Base-by-base conservation (phyloP, 1,140 invertebrate genomes). In the Cydia fagiglandana region DNA sequence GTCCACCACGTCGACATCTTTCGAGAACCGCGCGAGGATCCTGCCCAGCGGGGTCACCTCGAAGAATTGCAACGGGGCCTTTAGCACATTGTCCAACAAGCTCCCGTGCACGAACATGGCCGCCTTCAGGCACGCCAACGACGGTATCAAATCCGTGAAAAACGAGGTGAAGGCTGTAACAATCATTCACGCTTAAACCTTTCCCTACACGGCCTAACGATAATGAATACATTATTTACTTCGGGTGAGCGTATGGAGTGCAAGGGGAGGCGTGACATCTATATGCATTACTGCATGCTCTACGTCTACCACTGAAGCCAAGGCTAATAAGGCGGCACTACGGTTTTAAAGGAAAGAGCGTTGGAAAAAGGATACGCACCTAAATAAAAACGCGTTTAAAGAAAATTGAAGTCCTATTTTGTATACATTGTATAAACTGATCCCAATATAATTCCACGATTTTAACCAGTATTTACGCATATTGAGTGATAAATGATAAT, bases 11-110 rank as follows among this genome's bases (percentile, higher is more conserved):
- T 95, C 95, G 77, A 95, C 86, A 85, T 97, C 96, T 95, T 97
- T 98, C 86, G 96, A 96, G 94, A 98, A 98, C 87, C 97, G 95
- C 88, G 97, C 96, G 82, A 98, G 94, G 82, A 98, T 96, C 88
- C 98, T 94, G 91, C 98, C 98, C 80, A 95, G 88, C 64, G 98
- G 98, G 78, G 97, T 98, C 81, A 96, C 96, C 92, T 98, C 97
- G 93, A 97, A 98, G 94, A 98, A 98, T 91, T 94, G 93, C 92
- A 97, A 94, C 78, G 96, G 96, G 74, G 95, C 94, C 86, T 95
- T 95, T 86, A 99, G 91, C 84, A 99, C 94, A 84, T 95, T 95
- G 73, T 88, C 84, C 86, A 99, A 94, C 91, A 99, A 95, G 77
- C 94, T 85, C 79, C 94, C 89, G 94, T 99, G 98, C 83, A 99